Base-by-base conservation (phyloP, 2,888 invertebrate species). In the Rhabditoides inermis region DNA sequence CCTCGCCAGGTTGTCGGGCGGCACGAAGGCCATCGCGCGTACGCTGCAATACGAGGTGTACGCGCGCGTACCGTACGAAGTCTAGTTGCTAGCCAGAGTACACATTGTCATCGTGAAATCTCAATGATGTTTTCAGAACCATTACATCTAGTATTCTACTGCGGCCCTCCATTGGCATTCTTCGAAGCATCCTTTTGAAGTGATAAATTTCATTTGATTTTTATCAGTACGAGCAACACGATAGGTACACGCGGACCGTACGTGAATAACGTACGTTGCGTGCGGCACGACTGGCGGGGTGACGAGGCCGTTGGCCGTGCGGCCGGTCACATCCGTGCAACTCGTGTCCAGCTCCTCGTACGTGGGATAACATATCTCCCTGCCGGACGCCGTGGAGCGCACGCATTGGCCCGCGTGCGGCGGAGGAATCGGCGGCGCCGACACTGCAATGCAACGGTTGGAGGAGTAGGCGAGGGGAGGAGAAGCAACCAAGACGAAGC, bases 11-110 rank as follows among this genome's bases (percentile, higher is more conserved):
- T 74, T 70, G 52, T 74, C 74, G 0, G 74, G 74, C 15, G 74
- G 72, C 7, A 74, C 74, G 50, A 73, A 74, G 2, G 74, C 74
- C 74, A 74, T 75, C 7, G 74, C 69, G n/a, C 71, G 72, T 3
- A 74, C 74, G 15, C 73, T 73, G 52, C 44, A 73, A 45, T 23
- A 28, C 18, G 26, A 3, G 3, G 28, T 30, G 3, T 1, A n/a
- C n/a, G n/a, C n/a, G n/a, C n/a, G n/a, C n/a, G n/a, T n/a, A n/a
- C n/a, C 3, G 26, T n/a, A 2, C 1, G 32, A 1, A 12, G 2
- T 12, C 28, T 27, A 18, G 27, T 44, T n/a, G n/a, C n/a, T n/a
- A n/a, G n/a, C n/a, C n/a, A n/a, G n/a, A n/a, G n/a, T n/a, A n/a
- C n/a, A n/a, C n/a, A 7, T 28, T 15, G 3, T 1, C 32, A 15